Conservation (phyloP, 1,140 invertebrate species). For the Calephelis virginiensis region DNA sequence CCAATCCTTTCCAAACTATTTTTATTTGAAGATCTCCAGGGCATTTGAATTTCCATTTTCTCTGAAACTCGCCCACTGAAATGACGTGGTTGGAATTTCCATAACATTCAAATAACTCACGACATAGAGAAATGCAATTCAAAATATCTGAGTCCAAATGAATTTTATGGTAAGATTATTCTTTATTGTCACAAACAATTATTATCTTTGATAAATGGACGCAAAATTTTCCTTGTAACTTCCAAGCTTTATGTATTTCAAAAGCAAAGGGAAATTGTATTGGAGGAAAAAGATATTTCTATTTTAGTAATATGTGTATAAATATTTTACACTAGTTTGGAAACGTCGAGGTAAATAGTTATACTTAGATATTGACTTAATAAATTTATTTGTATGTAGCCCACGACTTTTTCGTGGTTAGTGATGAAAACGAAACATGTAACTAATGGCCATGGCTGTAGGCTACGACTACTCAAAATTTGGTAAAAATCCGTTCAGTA, state of each 20-base stretch:
- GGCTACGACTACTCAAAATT: too few species aligned
- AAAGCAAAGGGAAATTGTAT: not conserved
- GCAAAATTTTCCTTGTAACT: slow-evolving; percentile 2
- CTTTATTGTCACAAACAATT: slow-evolving; percentile 13
- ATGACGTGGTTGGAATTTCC: slow-evolving; percentile 8
- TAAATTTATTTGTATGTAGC: too few species aligned
- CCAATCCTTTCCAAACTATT: too few species aligned
- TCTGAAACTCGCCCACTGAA: not conserved
- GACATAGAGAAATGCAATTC: slow-evolving; percentile 13
- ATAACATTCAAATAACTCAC: slow-evolving; percentile 17
- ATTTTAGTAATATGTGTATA: too few species aligned
- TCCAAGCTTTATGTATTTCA: not conserved
- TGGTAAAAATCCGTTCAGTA: too few species aligned
- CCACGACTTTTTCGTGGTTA: too few species aligned
- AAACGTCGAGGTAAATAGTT: too few species aligned
- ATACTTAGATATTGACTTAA: too few species aligned
- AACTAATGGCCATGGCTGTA: too few species aligned
- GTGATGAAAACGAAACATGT: too few species aligned
- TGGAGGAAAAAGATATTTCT: too few species aligned
- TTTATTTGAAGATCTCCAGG: not conserved
- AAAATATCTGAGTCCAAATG: slow-evolving; percentile 12
- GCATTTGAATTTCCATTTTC: not conserved
- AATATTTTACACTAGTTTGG: too few species aligned
- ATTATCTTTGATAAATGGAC: slow-evolving; percentile 9
- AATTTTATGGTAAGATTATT: slow-evolving; percentile 2